These are phyloP conservation scores for Mesoligia furuncula DNA, from an alignment of 2,888 invertebrate species.

Conservation along the genomic window DNA sequence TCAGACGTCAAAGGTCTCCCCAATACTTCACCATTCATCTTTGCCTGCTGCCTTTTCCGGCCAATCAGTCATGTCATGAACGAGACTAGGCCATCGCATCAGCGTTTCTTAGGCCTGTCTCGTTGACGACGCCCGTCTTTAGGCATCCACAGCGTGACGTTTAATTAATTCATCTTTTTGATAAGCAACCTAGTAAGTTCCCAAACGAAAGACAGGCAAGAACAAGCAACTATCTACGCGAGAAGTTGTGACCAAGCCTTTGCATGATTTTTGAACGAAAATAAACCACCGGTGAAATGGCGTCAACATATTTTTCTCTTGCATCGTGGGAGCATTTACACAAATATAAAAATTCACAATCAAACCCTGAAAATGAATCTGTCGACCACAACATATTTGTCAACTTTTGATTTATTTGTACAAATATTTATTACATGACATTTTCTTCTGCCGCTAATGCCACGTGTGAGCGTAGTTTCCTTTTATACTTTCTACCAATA, in stretches of 20 bases:
- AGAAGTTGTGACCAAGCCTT: neutral
- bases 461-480: slow-evolving; percentile 3
- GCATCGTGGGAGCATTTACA: neutral
- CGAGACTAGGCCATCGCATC: too few species aligned
- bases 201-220: neutral
- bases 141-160: neutral
- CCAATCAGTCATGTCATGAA: too few species aligned
- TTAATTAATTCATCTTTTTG: neutral
- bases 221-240: too few species aligned
- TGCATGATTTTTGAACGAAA: neutral
- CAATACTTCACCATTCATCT: neutral
- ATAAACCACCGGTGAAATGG: neutral
- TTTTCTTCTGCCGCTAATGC: neutral
- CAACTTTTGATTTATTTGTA: neutral
- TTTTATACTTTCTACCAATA: slow-evolving; percentile 4
- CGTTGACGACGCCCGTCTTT: neutral
- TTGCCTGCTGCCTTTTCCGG: neutral
- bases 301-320: neutral
- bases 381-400: neutral
- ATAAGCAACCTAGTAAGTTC: too few species aligned
- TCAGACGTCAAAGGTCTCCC: too few species aligned
- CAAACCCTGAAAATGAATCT: neutral
- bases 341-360: neutral
- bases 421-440: neutral
- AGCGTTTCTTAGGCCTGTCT: neutral